Conservation (phyloP, 2,888 invertebrate genomes). For the Caenorhabditis auriculariae region DNA sequence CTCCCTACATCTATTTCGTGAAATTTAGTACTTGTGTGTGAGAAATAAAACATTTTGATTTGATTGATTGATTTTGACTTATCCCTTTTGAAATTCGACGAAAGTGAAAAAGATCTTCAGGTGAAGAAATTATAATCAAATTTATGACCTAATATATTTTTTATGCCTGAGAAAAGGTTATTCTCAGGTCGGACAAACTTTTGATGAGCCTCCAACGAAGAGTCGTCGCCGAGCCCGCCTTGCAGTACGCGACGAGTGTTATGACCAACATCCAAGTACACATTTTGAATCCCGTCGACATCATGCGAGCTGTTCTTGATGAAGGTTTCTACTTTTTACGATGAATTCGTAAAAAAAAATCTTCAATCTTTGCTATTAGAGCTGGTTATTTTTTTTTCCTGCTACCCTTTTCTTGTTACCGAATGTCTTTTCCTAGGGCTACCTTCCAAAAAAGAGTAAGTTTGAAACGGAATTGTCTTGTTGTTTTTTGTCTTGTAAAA, state of each 20-base stretch:
- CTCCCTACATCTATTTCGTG: too few species aligned
- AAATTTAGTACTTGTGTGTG: too few species aligned
- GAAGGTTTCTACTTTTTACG: slow-evolving; percentile 41
- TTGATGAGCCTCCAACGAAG: slow-evolving; percentile 44
- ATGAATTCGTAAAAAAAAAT: background rate
- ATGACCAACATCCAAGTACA: slow-evolving; percentile 59
- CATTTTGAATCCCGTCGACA: slow-evolving; percentile 59
- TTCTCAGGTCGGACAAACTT: slow-evolving; percentile 41
- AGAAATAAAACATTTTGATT: too few species aligned
- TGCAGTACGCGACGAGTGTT: slow-evolving; percentile 48
- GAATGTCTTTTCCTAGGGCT: too few species aligned
- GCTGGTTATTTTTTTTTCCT: too few species aligned
- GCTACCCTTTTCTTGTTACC: too few species aligned
- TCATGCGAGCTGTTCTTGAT: slow-evolving; percentile 58
- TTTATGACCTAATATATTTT: too few species aligned
- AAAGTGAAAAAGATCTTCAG: background rate
- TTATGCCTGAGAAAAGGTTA: background rate
- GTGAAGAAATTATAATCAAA: background rate
- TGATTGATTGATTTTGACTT: too few species aligned
- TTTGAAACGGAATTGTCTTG: too few species aligned
- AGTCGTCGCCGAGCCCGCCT: slow-evolving; percentile 31
- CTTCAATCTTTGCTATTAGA: too few species aligned
- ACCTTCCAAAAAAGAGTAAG: too few species aligned
- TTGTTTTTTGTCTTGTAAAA: too few species aligned
- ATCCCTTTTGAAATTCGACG: background rate